Evolutionary conservation across 2,888 invertebrate species (phyloP), one percentile per base, ranked within the genome.

Genomic region (Lycaena phlaeas): DNA sequence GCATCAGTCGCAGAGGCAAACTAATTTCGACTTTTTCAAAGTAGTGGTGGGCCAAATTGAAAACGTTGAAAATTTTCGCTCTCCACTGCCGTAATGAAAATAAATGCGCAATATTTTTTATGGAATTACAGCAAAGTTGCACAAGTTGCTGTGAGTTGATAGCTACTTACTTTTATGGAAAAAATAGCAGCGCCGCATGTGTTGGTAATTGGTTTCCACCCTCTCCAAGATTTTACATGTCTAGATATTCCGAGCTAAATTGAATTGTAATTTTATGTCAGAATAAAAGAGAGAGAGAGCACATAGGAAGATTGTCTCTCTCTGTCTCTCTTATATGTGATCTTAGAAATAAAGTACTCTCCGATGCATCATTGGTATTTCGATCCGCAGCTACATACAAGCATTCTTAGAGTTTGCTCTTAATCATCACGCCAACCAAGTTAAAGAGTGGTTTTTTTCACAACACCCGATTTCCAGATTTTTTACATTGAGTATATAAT

Each of bases 91-190:
- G 36, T 25, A 27, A 15, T 27, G 14, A 25, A 25, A 27, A 27
- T 27, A 27, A 27, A 27, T 27, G 36, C 17, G 31, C 27, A 36
- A 36, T 36, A 36, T 36, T 36, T n/a, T 36, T 36, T 36, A 36
- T 36, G 36, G n/a, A 26, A 36, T 25, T 27, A 36, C 36, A 25
- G 36, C 27, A 15, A 25, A 27, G 27, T 27, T 27, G 27, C 27
- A n/a, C 7, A 27, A n/a, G 27, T 9, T 10, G 27, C 10, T 27
- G n/a, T n/a, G 27, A 27, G 27, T 10, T 27, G 27, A 36, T 15
- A 36, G 26, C 36, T 36, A 15, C 36, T 36, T 27, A 36, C 36
- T 36, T 36, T 36, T 18, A 26, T 36, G 36, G 26, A 12, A 27
- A 36, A 26, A 36, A 14, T 26, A 10, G 27, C 9, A 27, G 5